These are phyloP conservation scores for Chaetops frenatus DNA, from an alignment of 2,113 vertebrate species.

Conservation along the genomic window DNA sequence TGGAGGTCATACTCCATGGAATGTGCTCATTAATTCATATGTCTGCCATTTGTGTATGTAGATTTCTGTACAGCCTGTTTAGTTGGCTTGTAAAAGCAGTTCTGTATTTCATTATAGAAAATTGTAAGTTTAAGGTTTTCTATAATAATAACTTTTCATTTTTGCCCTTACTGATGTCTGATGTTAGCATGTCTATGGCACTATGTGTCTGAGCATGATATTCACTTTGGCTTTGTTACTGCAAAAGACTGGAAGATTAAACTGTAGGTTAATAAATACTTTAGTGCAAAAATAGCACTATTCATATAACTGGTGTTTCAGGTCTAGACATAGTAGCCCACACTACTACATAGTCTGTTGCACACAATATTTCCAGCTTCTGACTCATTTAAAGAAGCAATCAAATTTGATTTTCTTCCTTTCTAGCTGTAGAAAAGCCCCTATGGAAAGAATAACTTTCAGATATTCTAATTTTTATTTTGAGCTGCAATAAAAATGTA, in stretches of 20 bases:
- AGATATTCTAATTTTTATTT: not conserved
- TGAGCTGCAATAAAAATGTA: not conserved
- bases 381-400: not conserved
- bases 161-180: not conserved
- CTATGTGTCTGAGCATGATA: not conserved
- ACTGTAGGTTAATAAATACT: not conserved
- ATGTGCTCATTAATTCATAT: not conserved
- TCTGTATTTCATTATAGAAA: not conserved
- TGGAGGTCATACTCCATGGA: not conserved
- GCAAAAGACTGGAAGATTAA: not conserved
- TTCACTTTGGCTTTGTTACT: not conserved
- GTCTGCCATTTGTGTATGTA: not conserved
- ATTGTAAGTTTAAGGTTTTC: not conserved
- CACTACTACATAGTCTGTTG: not conserved
- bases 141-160: not conserved
- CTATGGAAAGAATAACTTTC: not conserved
- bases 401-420: not conserved
- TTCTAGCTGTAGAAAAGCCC: not conserved
- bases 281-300: not conserved
- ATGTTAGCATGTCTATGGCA: not conserved
- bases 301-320: not conserved
- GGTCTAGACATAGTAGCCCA: not conserved
- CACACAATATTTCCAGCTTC: not conserved
- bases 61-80: not conserved
- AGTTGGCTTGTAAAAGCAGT: not conserved